A percentile compares a stretch with the other conserved stretches of the same genome.
Evolutionary conservation across 2,113 vertebrate species (phyloP).

Genomic region (Actenoides hombroni): DNA sequence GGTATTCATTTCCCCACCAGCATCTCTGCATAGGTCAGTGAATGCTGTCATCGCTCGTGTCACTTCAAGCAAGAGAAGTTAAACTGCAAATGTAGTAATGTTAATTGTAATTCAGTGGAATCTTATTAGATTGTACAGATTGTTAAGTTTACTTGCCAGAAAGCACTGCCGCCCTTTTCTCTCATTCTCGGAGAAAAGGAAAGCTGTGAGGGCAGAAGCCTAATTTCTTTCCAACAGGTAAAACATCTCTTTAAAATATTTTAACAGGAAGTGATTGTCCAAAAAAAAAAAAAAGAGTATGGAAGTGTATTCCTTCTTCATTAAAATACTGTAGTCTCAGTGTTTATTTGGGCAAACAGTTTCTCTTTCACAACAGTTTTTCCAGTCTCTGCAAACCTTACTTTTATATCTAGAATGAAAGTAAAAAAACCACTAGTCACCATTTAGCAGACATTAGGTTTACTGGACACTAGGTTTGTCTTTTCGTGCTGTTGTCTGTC

Average conservation of each 20-base stretch:
- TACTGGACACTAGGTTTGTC: neutral
- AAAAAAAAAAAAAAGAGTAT: neutral
- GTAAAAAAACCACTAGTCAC: neutral
- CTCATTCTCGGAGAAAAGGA: neutral
- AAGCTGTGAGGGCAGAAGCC: neutral
- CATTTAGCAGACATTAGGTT: neutral
- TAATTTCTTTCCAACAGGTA: neutral
- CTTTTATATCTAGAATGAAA: neutral
- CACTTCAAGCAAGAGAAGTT: neutral
- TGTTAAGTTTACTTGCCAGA: neutral
- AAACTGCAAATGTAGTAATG: neutral
- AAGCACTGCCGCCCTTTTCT: neutral
- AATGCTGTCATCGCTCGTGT: neutral
- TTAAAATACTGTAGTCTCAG: neutral
- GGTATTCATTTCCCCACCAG: neutral
- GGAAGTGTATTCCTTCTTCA: neutral
- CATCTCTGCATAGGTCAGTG: neutral
- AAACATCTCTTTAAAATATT: neutral
- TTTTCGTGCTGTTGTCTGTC: neutral
- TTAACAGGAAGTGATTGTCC: neutral
- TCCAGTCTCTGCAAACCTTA: neutral
- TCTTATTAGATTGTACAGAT: neutral
- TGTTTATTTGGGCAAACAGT: neutral
- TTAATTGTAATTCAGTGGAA: neutral
- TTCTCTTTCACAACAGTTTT: neutral